Evolutionary conservation across 2,888 invertebrate species (phyloP), one percentile per base, ranked within the genome.

Genomic region (Copidosoma aretas): DNA sequence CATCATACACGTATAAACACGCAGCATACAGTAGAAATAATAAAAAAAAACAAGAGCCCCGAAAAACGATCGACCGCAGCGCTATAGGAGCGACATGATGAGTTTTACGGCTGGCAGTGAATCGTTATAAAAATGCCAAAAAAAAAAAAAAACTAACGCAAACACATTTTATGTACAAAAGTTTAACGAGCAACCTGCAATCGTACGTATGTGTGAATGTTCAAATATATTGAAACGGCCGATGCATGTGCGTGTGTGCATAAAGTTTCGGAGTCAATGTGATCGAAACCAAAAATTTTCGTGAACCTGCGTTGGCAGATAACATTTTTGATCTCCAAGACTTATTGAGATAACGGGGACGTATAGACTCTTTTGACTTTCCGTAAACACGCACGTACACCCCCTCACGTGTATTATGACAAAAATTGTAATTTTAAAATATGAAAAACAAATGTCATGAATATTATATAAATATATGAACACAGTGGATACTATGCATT

Each of bases 181-280:
- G 52, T 19, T n/a, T 24, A 43, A 32, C 32, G 21, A 15, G 59
- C 41, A 51, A 25, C 54, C 21, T 22, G 39, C 19, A 17, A 24
- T 51, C 74, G 72, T 74, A 73, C 59, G 70, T 64, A 57, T 67
- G 71, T 51, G 59, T 71, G 67, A 8, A 32, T 32, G 32, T 32
- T 3, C 32, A 32, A 32, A 32, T 32, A 32, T 32, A 32, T 32
- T 32, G 8, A 32, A 32, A 32, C 32, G 32, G n/a, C n/a, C n/a
- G 8, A 32, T 32, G 32, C 69, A 69, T 67, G 73, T 71, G 73
- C 65, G 73, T 71, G 73, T 67, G 70, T 71, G 70, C 58, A 69
- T 39, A 53, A 22, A 60, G 32, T 32, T 32, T 32, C 32, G 32
- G 8, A 32, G 32, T 5, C 8, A 32, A 32, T n/a, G n/a, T n/a